Base-by-base conservation (phyloP, 2,113 vertebrate genomes). In the Carassius auratus region DNA sequence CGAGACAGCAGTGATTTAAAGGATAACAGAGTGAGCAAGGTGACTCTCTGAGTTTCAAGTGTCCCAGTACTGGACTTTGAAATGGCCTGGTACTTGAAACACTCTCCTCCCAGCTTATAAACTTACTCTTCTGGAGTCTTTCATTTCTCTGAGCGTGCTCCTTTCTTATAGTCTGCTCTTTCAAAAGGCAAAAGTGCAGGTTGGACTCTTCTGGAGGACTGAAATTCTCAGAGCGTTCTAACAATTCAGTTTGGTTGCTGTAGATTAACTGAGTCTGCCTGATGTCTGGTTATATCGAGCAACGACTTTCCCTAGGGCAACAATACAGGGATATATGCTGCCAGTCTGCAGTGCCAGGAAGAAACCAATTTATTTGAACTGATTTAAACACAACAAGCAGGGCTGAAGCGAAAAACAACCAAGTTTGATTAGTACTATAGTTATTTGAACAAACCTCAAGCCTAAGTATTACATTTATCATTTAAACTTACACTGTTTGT, bases 1-100 rank as follows among this genome's bases (percentile, higher is more conserved):
- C 14, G 68, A 87, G 86, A 76, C 83, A 73, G 82, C 80, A 82
- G 62, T 90, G 14, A 91, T 87, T 87, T 55, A 30, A 87, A 71
- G 71, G 88, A 52, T 87, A 76, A 83, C 71, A 48, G 80, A 87
- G 73, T 48, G 64, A 61, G 86, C 76, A 62, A 36, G 86, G 80
- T 76, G 90, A 91, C 83, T 86, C 57, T 26, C 38, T 64, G 74
- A 73, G 38, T 73, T 21, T 33, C 30, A 30, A 59, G 23, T 80
- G 68, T 84, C 84, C 84, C 64, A 81, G 12, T 81, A 61, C 26
- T 68, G 57, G 83, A 66, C 59, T 88, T 21, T 57, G 10, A 75
- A 71, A 52, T 81, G 23, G 76, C 21, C 45, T 42, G 30, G 42
- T 8, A 50, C 36, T 48, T 76, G 57, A 42, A 75, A 73, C 52